phyloP scores from a whole-genome alignment of 2,888 invertebrate genomes.

The Acrobasis repandana region DNA sequence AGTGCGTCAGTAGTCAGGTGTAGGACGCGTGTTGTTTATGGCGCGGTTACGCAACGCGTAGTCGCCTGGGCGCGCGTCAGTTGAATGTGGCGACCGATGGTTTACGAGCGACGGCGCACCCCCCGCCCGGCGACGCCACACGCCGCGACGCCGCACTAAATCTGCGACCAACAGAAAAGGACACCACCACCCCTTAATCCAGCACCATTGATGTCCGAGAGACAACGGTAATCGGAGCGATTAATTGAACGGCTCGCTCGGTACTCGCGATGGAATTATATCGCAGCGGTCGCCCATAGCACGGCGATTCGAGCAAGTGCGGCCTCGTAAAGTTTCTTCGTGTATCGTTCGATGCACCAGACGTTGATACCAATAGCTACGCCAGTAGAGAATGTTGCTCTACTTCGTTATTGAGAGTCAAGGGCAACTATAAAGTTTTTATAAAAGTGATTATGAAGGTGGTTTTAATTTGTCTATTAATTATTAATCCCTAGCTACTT shows the following conservation, averaged over 20 bases:
- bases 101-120: conserved; percentile 80
- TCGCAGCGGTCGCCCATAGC: conserved; percentile 69
- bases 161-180: conserved; percentile 79
- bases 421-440: neutral
- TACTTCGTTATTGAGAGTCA: conserved; percentile 42
- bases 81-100: conserved; percentile 81
- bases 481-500: no score
- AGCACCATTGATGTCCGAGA: conserved; percentile 74
- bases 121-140: conserved; percentile 72
- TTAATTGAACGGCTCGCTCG: conserved; percentile 74
- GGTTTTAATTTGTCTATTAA: no score
- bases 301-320: conserved; percentile 76
- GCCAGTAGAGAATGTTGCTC: conserved; percentile 61
- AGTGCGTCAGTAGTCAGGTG: conserved; percentile 53
- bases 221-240: conserved; percentile 76
- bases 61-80: conserved; percentile 82
- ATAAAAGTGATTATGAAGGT: no score
- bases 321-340: conserved; percentile 82
- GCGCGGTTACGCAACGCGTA: conserved; percentile 82
- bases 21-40: conserved; percentile 78
- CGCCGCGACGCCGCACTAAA: conserved; percentile 82
- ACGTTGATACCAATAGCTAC: conserved; percentile 74
- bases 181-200: conserved; percentile 78
- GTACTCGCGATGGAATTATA: conserved; percentile 74
- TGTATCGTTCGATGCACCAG: conserved; percentile 83